These are phyloP conservation scores for Drosophila bocqueti DNA, from an alignment of 1,140 invertebrate genomes.

Conservation along the genomic window DNA sequence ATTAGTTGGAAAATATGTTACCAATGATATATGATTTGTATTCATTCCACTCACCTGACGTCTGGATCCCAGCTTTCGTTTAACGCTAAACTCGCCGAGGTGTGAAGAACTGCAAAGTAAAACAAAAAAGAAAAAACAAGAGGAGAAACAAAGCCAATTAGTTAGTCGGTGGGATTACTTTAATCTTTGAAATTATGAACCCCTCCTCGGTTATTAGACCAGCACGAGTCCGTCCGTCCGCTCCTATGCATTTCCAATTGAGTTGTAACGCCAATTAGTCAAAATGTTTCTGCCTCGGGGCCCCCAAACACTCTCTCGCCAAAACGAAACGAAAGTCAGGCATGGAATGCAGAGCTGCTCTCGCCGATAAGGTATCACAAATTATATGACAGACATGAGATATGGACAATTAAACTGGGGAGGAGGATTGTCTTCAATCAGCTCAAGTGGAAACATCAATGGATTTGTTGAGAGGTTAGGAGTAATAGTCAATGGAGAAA, in stretches of 20 bases:
- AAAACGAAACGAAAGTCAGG: conserved; percentile 18
- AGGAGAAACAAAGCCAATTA: conserved; percentile 61
- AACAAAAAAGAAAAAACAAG: conserved; percentile 24
- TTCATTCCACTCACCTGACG: conserved; percentile 87
- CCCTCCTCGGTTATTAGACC: conserved; percentile 60
- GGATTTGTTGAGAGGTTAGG: conserved; percentile 1
- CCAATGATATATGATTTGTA: not conserved
- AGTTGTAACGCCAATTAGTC: conserved; percentile 72
- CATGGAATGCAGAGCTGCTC: conserved; percentile 13
- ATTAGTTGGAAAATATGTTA: not conserved
- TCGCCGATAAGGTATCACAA: conserved; percentile 46
- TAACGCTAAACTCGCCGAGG: conserved; percentile 97
- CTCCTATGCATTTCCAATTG: conserved; percentile 58
- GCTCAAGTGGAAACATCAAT: conserved; percentile 16
- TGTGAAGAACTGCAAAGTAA: conserved; percentile 95
- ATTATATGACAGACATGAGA: conserved; percentile 51
- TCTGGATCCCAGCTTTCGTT: conserved; percentile 99
- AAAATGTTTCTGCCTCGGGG: conserved; percentile 26
- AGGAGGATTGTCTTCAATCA: not conserved
- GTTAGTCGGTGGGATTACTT: conserved; percentile 40
- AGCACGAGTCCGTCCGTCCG: conserved; percentile 37
- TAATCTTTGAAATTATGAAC: conserved; percentile 43
- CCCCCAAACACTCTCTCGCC: not conserved
- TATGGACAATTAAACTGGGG: conserved; percentile 34
- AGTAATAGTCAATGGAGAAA: not conserved